Evolutionary conservation across 2,888 invertebrate genomes (phyloP).

Genomic region (Nymphalis urticae): DNA sequence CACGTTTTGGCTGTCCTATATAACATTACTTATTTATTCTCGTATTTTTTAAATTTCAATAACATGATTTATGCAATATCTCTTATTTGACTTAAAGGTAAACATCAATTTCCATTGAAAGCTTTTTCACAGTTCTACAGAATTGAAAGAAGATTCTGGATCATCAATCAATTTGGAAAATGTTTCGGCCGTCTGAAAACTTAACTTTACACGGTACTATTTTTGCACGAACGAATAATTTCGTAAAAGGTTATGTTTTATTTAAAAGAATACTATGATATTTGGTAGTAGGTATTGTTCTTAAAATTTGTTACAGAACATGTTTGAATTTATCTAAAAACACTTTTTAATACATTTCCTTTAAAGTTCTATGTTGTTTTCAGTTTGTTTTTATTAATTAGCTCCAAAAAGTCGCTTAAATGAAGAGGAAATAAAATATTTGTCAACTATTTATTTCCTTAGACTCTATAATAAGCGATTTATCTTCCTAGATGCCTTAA

Average conservation of each 20-base stretch:
- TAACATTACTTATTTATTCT: too few relatives aligned
- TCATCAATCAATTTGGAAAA: slow-evolving; percentile 24
- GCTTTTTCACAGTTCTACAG: background rate
- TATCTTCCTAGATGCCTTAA: too few relatives aligned
- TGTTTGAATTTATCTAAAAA: too few relatives aligned
- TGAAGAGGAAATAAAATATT: slow-evolving; percentile 6
- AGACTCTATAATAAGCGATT: too few relatives aligned
- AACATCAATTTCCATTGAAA: slow-evolving; percentile 9
- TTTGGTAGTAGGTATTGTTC: too few relatives aligned
- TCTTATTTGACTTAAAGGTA: background rate
- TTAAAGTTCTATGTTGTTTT: too few relatives aligned
- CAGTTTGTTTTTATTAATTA: background rate
- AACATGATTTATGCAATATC: background rate
- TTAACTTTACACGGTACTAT: background rate
- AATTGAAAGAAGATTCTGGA: background rate
- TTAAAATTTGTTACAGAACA: too few relatives aligned
- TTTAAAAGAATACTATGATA: too few relatives aligned
- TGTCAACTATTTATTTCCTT: background rate
- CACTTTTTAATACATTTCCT: too few relatives aligned
- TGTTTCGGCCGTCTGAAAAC: slow-evolving; percentile 2
- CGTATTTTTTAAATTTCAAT: too few relatives aligned
- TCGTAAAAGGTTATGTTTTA: too few relatives aligned
- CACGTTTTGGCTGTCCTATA: too few relatives aligned
- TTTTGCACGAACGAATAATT: background rate
- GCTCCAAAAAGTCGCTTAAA: background rate